Conservation (phyloP, 2,797 vertebrate species). For the Macropus fuliginosus region DNA sequence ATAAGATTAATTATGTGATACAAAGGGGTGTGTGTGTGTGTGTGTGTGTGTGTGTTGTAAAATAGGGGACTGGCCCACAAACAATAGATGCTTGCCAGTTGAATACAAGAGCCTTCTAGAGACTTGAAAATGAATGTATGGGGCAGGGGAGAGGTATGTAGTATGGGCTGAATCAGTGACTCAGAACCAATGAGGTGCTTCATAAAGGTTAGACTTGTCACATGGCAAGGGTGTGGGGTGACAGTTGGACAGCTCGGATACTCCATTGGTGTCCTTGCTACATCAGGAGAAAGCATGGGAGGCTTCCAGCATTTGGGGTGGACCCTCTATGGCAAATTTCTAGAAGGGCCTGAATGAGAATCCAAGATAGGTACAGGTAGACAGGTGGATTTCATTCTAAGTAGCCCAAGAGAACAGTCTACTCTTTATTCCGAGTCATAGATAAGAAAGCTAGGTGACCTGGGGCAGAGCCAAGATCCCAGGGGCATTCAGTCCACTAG, state of each 20-base stretch:
- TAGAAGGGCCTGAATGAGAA: background rate
- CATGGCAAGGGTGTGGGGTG: background rate
- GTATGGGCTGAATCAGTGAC: background rate
- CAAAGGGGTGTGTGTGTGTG: no score
- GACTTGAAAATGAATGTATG: background rate
- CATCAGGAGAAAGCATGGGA: background rate
- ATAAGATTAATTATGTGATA: background rate
- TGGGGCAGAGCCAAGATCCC: background rate
- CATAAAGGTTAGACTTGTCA: background rate
- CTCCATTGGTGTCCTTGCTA: background rate
- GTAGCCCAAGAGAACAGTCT: background rate
- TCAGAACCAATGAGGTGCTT: background rate
- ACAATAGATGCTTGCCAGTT: background rate
- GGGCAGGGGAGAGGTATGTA: background rate
- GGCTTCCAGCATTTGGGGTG: background rate
- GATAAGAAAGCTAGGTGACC: background rate
- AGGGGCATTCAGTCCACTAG: background rate
- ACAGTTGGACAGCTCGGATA: background rate
- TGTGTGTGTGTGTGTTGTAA: no score
- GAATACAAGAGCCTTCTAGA: background rate
- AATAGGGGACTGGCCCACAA: background rate
- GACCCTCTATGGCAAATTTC: background rate
- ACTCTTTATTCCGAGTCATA: background rate
- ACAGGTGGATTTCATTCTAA: background rate
- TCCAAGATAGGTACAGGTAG: background rate